Evolutionary conservation across 2,113 vertebrate genomes (phyloP).

Genomic region (Python bivittatus): DNA sequence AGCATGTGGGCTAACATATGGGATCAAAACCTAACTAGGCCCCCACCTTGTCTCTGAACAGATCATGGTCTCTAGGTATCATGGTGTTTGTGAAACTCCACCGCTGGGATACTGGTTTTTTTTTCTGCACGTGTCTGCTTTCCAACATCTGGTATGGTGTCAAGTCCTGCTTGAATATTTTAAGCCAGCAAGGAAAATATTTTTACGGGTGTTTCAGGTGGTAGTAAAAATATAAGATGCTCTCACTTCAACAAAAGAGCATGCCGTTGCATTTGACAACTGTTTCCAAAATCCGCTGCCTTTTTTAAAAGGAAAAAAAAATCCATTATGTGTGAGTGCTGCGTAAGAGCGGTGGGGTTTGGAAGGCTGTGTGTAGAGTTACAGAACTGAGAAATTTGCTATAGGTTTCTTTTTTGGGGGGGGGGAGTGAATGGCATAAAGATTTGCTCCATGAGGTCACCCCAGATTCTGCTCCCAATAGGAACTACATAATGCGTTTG

Average conservation of each 20-base stretch:
- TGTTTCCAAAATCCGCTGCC: not conserved
- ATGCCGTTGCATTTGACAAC: not conserved
- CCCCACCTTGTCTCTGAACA: constrained; percentile 61
- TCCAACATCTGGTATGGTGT: constrained; percentile 73
- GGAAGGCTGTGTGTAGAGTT: not conserved
- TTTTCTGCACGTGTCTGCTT: constrained; percentile 55
- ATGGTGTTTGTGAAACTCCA: constrained; percentile 56
- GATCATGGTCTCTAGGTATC: constrained; percentile 50
- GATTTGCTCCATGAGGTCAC: not conserved
- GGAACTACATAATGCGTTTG: not conserved
- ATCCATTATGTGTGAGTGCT: not conserved
- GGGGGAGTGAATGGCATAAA: not conserved
- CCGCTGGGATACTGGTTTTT: constrained; percentile 24
- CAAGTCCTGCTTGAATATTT: constrained; percentile 65
- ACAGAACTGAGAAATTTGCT: not conserved
- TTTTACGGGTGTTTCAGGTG: constrained; percentile 48
- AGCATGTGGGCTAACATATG: constrained; percentile 74
- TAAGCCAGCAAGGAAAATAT: constrained; percentile 67
- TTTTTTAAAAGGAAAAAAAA: not conserved
- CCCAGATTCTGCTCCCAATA: not conserved
- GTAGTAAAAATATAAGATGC: constrained; percentile 40
- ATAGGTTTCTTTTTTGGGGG: not conserved
- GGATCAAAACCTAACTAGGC: constrained; percentile 69
- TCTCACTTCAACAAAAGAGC: constrained; percentile 1
- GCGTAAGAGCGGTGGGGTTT: not conserved